Percentiles rank a stretch among this genome's conserved stretches.
Evolutionary conservation across 2,888 invertebrate species (phyloP).

Genomic region (Acrobeloides nanus): DNA sequence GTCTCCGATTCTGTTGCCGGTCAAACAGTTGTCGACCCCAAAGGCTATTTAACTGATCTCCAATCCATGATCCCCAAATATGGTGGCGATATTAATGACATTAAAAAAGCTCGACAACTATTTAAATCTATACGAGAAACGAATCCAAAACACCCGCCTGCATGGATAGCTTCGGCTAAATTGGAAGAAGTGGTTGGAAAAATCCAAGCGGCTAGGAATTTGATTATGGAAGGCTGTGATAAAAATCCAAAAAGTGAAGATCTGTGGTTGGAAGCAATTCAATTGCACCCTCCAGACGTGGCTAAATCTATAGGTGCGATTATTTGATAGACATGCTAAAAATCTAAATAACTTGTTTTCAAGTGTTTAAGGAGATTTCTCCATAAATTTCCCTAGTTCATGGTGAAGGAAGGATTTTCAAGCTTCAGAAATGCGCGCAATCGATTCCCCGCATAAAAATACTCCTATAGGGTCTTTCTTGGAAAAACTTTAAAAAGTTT

Average conservation of each 20-base stretch:
- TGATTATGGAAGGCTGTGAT: slow-evolving; percentile 92
- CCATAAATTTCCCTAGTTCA: neutral
- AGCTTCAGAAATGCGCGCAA: too few species aligned
- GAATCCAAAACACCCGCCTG: slow-evolving; percentile 97
- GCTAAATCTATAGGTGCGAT: slow-evolving; percentile 28
- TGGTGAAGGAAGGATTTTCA: too few species aligned
- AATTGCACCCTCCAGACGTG: slow-evolving; percentile 62
- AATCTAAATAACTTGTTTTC: neutral
- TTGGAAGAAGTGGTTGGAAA: slow-evolving; percentile 75
- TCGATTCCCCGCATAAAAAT: too few species aligned
- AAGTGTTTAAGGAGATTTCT: slow-evolving; percentile 5
- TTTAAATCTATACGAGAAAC: slow-evolving; percentile 89
- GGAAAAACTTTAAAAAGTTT: too few species aligned
- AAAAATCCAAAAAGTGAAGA: slow-evolving; percentile 94
- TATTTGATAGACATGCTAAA: neutral
- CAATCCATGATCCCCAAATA: slow-evolving; percentile 98
- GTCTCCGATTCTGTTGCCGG: slow-evolving; percentile 88
- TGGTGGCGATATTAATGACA: slow-evolving; percentile 67
- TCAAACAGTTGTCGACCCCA: slow-evolving; percentile 98
- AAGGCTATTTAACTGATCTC: slow-evolving; percentile 96
- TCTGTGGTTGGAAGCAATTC: slow-evolving; percentile 91
- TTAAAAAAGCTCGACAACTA: slow-evolving; percentile 69
- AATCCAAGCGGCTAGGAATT: slow-evolving; percentile 61
- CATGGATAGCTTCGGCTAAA: slow-evolving; percentile 97
- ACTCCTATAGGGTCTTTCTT: too few species aligned